Evolutionary conservation across 2,797 vertebrate genomes (phyloP), one percentile per base, ranked within the genome.

Genomic region (Hyperoplus lanceolatus): DNA sequence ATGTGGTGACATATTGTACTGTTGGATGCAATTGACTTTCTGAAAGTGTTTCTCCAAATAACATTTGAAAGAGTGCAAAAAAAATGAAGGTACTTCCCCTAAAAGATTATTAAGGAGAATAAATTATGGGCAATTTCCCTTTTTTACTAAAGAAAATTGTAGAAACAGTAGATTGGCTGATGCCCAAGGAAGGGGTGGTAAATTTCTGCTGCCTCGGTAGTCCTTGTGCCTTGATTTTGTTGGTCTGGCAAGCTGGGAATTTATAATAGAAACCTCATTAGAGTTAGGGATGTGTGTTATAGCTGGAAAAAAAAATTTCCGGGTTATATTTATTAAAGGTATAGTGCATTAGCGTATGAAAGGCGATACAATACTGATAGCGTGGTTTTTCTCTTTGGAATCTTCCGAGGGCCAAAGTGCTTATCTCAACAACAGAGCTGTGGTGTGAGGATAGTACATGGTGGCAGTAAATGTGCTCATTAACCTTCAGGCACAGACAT

Each of bases 391-490:
- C 43, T 56, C 70, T 59, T 79, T 79, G 55, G 66, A 79, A 75
- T 83, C 72, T 64, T 59, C 74, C 60, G 70, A 81, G 67, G 54
- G 83, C 68, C 61, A 43, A 61, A 57, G 80, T 64, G 81, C 83
- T 88, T 88, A 85, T 90, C 82, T 77, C 74, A 39, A 72, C 75
- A 70, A 9, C 76, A 80, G 74, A 79, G 79, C 69, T 70, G 80
- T 82, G 87, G 77, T 83, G 75, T 72, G 83, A 75, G 80, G 81
- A 75, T 82, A 39, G 70, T 71, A 73, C 65, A 62, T 54, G 65
- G 59, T 79, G 81, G 57, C 4, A 65, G 81, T 62, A 73, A 78
- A 89, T 85, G 78, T 82, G 66, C 81, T 80, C 75, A 78, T 77
- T 77, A 63, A 77, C 73, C 82, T 88, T 87, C 66, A 82, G 78